Evolutionary conservation across 2,113 vertebrate species (phyloP).

Genomic region (Hypocryptadius cinnamomeus): DNA sequence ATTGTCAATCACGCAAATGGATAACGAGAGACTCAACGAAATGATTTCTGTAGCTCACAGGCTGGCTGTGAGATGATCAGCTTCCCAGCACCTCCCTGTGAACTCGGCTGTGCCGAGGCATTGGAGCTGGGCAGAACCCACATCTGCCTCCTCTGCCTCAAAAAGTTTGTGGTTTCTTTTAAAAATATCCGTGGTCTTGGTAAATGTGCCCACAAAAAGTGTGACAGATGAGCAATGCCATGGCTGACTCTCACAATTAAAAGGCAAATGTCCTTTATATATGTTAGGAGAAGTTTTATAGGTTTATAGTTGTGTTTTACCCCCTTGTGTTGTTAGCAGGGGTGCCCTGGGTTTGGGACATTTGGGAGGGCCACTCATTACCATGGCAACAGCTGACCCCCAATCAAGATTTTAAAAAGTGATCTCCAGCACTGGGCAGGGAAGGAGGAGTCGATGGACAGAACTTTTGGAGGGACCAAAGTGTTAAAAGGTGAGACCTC

Average conservation of each 20-base stretch:
- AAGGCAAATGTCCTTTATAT: neutral
- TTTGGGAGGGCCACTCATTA: neutral
- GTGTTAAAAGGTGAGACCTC: neutral
- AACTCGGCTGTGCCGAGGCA: neutral
- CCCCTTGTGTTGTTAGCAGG: neutral
- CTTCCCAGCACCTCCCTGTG: neutral
- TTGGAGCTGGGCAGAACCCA: neutral
- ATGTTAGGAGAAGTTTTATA: neutral
- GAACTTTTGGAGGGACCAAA: neutral
- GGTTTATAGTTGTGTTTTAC: neutral
- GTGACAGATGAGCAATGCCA: neutral
- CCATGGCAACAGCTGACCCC: neutral
- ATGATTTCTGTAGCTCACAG: constrained; percentile 22
- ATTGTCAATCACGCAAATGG: neutral
- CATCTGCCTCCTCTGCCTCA: neutral
- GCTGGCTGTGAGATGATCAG: neutral
- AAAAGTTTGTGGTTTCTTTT: fast-evolving
- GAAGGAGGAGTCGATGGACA: neutral
- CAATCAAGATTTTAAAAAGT: neutral
- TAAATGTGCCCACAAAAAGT: neutral
- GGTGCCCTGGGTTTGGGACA: neutral
- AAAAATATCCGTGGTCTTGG: fast-evolving
- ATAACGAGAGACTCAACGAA: constrained; percentile 48
- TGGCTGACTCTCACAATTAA: neutral
- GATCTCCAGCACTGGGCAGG: neutral